A percentile compares a stretch with the other conserved stretches of the same genome.
Evolutionary conservation across 2,888 invertebrate species (phyloP).

Genomic region (Colletes collaris): DNA sequence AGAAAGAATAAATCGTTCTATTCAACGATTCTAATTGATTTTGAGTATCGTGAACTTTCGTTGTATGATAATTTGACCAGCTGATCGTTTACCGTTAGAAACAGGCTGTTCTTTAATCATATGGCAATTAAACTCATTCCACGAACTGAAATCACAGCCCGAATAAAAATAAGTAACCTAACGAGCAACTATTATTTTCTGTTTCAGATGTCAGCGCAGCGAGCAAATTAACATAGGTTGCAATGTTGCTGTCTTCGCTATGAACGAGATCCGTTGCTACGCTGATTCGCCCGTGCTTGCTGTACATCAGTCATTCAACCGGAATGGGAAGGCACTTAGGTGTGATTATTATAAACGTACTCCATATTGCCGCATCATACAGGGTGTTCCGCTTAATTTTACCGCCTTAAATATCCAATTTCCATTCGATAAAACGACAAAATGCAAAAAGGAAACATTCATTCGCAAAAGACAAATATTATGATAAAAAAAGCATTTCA

Average conservation of each 20-base stretch:
- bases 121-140: background rate
- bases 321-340: constrained; percentile 82
- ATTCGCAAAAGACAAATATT: too few relatives aligned
- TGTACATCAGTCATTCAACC: constrained; percentile 76
- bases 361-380: constrained; percentile 7
- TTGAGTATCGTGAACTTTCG: background rate
- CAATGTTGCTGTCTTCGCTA: constrained; percentile 69
- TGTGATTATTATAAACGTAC: constrained; percentile 71
- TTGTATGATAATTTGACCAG: background rate
- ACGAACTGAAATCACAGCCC: background rate
- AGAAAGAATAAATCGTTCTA: too few relatives aligned
- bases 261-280: constrained; percentile 74
- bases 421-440: too few relatives aligned
- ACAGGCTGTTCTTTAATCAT: background rate
- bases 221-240: constrained; percentile 50
- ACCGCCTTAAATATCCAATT: too few relatives aligned
- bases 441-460: too few relatives aligned
- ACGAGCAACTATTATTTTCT: constrained; percentile 4
- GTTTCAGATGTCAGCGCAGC: constrained; percentile 62
- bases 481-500: too few relatives aligned
- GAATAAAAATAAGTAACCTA: background rate
- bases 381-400: too few relatives aligned
- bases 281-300: constrained; percentile 70
- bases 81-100: background rate
- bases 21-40: too few relatives aligned